Conservation (phyloP, 2,797 vertebrate genomes). For the Allobates femoralis region DNA sequence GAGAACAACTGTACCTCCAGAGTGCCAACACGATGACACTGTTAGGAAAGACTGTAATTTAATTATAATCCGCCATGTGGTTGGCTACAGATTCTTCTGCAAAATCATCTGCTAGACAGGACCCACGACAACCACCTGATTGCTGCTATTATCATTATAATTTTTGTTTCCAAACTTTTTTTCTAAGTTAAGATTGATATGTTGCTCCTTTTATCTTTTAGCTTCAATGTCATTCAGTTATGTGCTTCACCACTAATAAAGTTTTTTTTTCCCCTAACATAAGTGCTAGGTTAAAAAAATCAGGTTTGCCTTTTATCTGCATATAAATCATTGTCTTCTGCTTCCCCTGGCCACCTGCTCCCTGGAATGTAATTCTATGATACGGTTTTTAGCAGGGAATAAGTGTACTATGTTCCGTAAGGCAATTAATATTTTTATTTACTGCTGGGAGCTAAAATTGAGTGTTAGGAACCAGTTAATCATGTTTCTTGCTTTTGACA, state of each 20-base stretch:
- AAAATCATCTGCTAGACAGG: no score
- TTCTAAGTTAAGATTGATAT: background rate
- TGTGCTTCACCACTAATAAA: background rate
- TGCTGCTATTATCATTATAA: background rate
- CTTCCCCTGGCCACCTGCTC: slow-evolving; percentile 37
- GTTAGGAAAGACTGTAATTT: no score
- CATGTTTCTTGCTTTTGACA: slow-evolving; percentile 53
- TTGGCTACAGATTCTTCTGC: no score
- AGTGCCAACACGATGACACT: no score
- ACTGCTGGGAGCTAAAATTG: slow-evolving; percentile 44
- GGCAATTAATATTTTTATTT: slow-evolving; percentile 55
- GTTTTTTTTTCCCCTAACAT: background rate
- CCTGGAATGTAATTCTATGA: slow-evolving; percentile 5
- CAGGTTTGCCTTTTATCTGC: slow-evolving; percentile 17
- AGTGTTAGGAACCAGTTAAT: slow-evolving; percentile 41
- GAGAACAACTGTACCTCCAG: no score
- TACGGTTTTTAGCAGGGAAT: slow-evolving; percentile 21
- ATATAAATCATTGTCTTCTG: slow-evolving; percentile 32
- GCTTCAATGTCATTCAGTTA: slow-evolving; percentile 30
- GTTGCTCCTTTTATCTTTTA: slow-evolving; percentile 2
- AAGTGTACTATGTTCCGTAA: slow-evolving; percentile 31
- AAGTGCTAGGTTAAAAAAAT: slow-evolving; percentile 28
- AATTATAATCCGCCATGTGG: no score
- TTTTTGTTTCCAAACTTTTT: background rate
- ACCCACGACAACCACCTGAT: no score